Conservation (phyloP, 2,888 invertebrate genomes). For the Lissonota sp. region DNA sequence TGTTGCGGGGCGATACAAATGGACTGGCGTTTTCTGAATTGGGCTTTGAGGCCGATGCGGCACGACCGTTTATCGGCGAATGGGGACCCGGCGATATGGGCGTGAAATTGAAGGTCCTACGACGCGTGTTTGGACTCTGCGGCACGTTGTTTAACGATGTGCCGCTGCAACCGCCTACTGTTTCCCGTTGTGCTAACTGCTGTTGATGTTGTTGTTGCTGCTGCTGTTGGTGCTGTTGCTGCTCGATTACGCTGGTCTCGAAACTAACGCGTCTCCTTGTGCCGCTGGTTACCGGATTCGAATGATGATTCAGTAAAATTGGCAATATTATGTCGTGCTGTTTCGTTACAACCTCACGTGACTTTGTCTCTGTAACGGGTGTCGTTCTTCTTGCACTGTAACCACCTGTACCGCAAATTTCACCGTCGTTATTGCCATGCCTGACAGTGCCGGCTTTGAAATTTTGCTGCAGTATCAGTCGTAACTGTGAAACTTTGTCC, state of each 20-base stretch:
- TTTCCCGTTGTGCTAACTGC: conserved; percentile 21
- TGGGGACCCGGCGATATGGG: conserved; percentile 93
- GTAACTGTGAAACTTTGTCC: conserved; percentile 90
- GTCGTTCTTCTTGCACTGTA: conserved; percentile 52
- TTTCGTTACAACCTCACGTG: conserved; percentile 60
- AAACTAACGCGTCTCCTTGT: conserved; percentile 86
- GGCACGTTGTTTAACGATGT: conserved; percentile 84
- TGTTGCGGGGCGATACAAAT: conserved; percentile 92
- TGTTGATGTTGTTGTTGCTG: conserved; percentile 39
- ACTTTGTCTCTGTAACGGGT: conserved; percentile 42
- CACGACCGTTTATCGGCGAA: conserved; percentile 86
- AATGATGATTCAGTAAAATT: conserved; percentile 78
- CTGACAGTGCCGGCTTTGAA: conserved; percentile 84
- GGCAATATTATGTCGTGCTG: conserved; percentile 80
- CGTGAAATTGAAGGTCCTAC: conserved; percentile 93
- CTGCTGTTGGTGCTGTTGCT: conserved; percentile 74
- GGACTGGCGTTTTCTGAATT: conserved; percentile 91
- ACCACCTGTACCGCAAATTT: conserved; percentile 64
- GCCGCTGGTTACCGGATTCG: conserved; percentile 72
- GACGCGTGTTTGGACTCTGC: conserved; percentile 90
- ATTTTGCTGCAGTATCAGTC: conserved; percentile 89
- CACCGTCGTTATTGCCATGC: conserved; percentile 59
- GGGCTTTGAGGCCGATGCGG: conserved; percentile 85
- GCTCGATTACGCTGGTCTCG: conserved; percentile 83
- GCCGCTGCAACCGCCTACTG: background rate